Evolutionary conservation across 2,797 vertebrate species (phyloP), one percentile per base, ranked within the genome.

Genomic region (Vultur gryphus): DNA sequence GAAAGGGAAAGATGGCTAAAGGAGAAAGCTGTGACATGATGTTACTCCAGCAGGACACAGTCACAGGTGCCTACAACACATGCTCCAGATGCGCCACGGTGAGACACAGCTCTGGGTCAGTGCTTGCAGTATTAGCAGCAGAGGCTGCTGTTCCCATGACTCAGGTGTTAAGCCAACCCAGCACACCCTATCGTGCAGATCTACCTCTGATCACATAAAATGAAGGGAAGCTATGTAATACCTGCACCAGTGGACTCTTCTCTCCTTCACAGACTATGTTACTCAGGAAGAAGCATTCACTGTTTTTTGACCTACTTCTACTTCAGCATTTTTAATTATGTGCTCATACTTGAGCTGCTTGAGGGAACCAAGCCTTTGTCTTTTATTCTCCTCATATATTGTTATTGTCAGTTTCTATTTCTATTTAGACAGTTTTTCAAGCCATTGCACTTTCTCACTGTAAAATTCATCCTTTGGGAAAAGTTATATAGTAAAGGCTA

Each of bases 1-100:
- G 33, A 65, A 54, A 19, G 12, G 11, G 28, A 46, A 61, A 39
- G 20, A 52, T 5, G 21, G 25, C 20, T 33, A 13, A 77, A 67
- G n/a, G 13, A 72, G 25, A 67, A 67, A 62, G 54, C 9, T 13
- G 19, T 10, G 11, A 54, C 3, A 4, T 10, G 26, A 35, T 39
- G 41, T 39, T 51, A 31, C 28, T 55, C 46, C 59, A 35, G 59
- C 26, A 35, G 59, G 54, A 72, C 37, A 37, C 3, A 39, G 39
- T 29, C 24, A 16, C 18, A 25, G 61, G 10, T 37, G 31, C 44
- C 23, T 15, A 29, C 24, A 23, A 66, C 31, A 49, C 37, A 17
- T 0, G 1, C 8, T 41, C 37, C 55, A 41, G 52, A 35, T 10
- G 35, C 4, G 2, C 20, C 0, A 1, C 4, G 41, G 59, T 28